phyloP scores from a whole-genome alignment of 30 jellyfish, hydroid and myxozoan genomes.

The Catostylus mosaicus region DNA sequence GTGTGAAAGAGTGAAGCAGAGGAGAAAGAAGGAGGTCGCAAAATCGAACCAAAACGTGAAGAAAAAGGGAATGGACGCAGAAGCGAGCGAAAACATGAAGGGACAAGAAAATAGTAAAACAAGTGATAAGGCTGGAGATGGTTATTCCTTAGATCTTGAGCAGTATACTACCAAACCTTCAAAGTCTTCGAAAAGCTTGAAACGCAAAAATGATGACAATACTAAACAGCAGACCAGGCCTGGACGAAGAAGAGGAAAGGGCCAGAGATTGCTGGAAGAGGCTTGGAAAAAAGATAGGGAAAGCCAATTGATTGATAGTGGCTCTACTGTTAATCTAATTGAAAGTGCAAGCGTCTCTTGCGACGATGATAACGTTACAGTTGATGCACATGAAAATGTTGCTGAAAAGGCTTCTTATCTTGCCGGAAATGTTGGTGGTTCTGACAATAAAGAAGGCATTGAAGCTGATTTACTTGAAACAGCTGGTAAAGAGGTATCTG shows the following conservation, averaged over 20 bases:
- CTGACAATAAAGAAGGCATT: too few species aligned
- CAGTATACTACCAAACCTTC: background rate
- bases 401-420: background rate
- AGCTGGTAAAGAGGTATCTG: too few species aligned
- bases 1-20: constrained; percentile 32
- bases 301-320: constrained; percentile 2
- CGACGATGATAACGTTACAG: background rate
- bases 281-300: background rate
- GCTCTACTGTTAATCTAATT: background rate
- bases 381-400: too few species aligned
- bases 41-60: background rate
- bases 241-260: background rate
- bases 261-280: background rate
- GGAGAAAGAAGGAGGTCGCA: background rate
- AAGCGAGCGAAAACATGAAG: too few species aligned
- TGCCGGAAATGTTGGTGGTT: background rate
- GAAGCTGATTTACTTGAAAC: too few species aligned
- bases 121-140: background rate
- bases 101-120: background rate
- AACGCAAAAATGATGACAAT: background rate
- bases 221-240: background rate
- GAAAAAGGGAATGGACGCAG: background rate
- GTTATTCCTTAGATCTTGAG: background rate
- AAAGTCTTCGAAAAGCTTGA: background rate
- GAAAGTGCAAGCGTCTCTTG: background rate